phyloP scores from a whole-genome alignment of 2,113 vertebrate species.

The Astur gentilis region DNA sequence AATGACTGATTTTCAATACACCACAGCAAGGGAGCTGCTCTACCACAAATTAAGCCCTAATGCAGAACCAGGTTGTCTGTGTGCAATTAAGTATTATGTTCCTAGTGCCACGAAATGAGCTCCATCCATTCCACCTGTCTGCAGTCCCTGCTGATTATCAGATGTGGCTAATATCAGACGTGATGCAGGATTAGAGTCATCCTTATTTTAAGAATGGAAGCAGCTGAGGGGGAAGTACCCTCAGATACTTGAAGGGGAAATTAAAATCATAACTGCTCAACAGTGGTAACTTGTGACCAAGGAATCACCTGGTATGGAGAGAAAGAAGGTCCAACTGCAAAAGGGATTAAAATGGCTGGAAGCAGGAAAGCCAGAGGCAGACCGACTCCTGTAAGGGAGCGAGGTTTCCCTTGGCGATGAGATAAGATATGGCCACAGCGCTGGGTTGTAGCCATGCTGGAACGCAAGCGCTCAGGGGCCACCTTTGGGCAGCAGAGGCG shows the following conservation, averaged over 20 bases:
- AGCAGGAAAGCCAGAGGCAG: neutral
- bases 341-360: neutral
- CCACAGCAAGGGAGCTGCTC: neutral
- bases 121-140: neutral
- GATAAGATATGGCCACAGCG: neutral
- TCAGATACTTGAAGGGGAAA: neutral
- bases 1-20: neutral
- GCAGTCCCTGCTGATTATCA: neutral
- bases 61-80: neutral
- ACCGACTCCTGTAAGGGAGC: neutral
- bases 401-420: neutral
- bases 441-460: neutral
- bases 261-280: neutral
- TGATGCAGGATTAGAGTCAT: neutral
- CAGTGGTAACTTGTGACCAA: neutral
- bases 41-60: neutral
- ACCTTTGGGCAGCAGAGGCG: neutral
- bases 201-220: neutral
- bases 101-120: neutral
- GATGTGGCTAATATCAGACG: neutral
- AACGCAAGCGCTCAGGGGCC: accelerated
- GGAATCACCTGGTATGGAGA: neutral
- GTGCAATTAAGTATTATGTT: neutral
- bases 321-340: neutral
- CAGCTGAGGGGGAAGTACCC: neutral